Evolutionary conservation across 2,113 vertebrate species (phyloP), one percentile per base, ranked within the genome.

Genomic region (Brachypodius melanocephalos): DNA sequence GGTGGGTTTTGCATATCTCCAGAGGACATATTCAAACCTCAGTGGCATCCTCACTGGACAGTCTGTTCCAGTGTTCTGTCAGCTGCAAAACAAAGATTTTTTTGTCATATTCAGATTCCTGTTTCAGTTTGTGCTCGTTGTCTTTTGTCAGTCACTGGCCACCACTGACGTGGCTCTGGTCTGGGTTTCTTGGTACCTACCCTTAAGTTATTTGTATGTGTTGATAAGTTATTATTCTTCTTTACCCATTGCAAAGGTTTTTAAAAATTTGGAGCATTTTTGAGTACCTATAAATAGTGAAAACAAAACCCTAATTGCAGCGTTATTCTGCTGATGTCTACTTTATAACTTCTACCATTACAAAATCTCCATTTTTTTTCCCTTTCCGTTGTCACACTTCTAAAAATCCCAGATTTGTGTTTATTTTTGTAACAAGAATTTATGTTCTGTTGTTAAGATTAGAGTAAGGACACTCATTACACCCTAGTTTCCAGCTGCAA

Each of bases 361-460:
- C 24, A 91, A 93, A 92, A 85, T 61, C 46, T 63, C 12, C 0
- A 11, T 26, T 25, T 71, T 72, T 72, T 81, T 72, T 31, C 14
- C 29, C 28, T 89, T 95, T 92, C 28, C 72, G 4, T 74, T 95
- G 81, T 96, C 63, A 83, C 38, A 90, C 19, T 87, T 95, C 54
- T 92, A 81, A 96, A 93, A 85, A 65, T 91, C 75, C 11, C 59
- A 62, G 59, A 59, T 38, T 63, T 76, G 73, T 82, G 26, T 13
- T 94, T 90, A 84, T 65, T 59, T 96, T 95, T 88, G 55, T 95
- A 84, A 67, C 67, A 93, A 92, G 63, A 42, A 65, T 58, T 61
- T 73, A 40, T 95, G 15, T 87, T 92, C 57, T 95, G 43, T 48
- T 59, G 75, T 38, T 77, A 94, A 45, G 20, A 85, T 36, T 92